Base-by-base conservation (phyloP, 2,888 invertebrate species). In the Heliconius hortense region DNA sequence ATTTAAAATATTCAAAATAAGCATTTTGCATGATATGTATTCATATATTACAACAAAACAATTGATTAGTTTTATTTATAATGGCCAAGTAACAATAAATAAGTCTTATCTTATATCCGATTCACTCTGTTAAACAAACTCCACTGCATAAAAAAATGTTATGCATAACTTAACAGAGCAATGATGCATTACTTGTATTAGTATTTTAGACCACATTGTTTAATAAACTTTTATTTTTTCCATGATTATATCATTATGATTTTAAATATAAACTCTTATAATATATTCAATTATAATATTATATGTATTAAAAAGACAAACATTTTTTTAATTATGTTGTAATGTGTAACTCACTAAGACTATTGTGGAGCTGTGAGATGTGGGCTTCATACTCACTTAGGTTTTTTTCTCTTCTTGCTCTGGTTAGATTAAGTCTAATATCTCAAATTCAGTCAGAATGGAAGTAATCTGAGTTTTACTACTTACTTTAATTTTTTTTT, bases 121-220 rank as follows among this genome's bases (percentile, higher is more conserved):
- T 62, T 35, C 67, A 76, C 70, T 67, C 64, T n/a, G 70, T n/a
- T 68, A 62, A 71, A 43, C 67, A 69, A 28, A 71, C 13, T 74
- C 31, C 62, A 56, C 26, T n/a, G 56, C 53, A 70, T 31, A 74
- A 48, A 73, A 53, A 60, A 60, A 26, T 73, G 48, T 73, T 68
- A 74, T 72, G 72, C 76, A 48, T 59, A 53, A 76, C 56, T 39
- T 67, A 24, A 11, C 26, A 31, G 1, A 68, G 70, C 59, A 26
- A 64, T 53, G 73, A 70, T 59, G 64, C 66, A 67, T 43, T 28
- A 66, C 66, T 31, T 71, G 24, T n/a, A 26, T 10, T 28, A 21
- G 4, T 67, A 3, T 26, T 3, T 18, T 56, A 24, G 24, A 24
- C 10, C 24, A 59, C 5, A 24, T 24, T 59, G 10, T n/a, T 59